Evolutionary conservation across 2,888 invertebrate genomes (phyloP), one percentile per base, ranked within the genome.

Genomic region (Biston stratarius): DNA sequence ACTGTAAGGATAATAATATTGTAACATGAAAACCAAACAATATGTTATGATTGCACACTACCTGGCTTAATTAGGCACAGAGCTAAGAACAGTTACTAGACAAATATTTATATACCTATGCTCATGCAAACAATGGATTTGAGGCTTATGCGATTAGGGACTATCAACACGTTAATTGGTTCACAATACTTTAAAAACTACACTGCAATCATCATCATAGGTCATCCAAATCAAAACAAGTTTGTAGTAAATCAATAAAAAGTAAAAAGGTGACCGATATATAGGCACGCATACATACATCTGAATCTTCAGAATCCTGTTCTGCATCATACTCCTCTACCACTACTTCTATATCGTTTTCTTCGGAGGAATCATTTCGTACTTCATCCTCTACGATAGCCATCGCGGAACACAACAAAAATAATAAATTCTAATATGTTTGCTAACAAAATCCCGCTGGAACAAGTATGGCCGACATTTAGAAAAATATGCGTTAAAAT

Each of bases 351-450:
- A 92, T 90, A 77, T 92, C 92, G 81, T 91, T 91, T 72, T 93
- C 94, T 69, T 92, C 93, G 74, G 90, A 91, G 5, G 92, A 92
- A 65, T 91, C 93, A 86, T 92, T 91, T 74, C 89, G 84, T 66
- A 91, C 88, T 78, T 92, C 93, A 70, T 93, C 93, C 77, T 94
- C 94, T 34, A 94, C 93, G 62, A 93, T 89, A 77, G 93, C 93
- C 94, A 94, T 94, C 73, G 75, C 81, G 77, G 74, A 74, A 48
- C 65, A 71, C 66, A 69, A 69, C 59, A 68, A 71, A 69, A 63
- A 71, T 74, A 70, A 76, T 65, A 73, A 78, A 79, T 77, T 67
- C 67, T 69, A 71, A 75, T 74, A 75, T 87, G 88, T 88, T 89
- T 89, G 84, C 83, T 85, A 89, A 86, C 88, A 89, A 85, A 75